Percentiles rank a stretch among this genome's conserved stretches.
Evolutionary conservation across 2,797 vertebrate species (phyloP).

Genomic region (Pogonophryne albipinna): DNA sequence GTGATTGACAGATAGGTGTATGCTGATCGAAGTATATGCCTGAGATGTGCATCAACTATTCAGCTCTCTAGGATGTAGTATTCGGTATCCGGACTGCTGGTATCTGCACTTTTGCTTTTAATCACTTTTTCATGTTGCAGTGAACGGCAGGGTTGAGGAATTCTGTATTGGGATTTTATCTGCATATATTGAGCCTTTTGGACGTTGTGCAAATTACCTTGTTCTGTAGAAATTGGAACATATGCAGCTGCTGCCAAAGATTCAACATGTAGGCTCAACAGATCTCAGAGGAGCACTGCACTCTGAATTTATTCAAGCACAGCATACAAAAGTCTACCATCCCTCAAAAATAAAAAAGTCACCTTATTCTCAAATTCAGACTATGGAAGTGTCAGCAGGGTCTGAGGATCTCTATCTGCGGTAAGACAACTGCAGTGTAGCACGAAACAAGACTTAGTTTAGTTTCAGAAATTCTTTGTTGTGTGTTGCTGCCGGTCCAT

Average conservation of each 20-base stretch:
- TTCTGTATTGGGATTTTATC: constrained; percentile 18
- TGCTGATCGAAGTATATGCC: not conserved
- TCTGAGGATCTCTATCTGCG: constrained; percentile 21
- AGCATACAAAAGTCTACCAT: constrained; percentile 40
- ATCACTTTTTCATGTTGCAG: constrained; percentile 39
- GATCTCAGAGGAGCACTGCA: constrained; percentile 25
- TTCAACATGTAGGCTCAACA: constrained; percentile 4
- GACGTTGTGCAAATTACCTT: constrained; percentile 39
- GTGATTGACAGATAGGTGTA: not conserved
- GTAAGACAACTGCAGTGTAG: constrained; percentile 14
- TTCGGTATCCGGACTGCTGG: constrained; percentile 27
- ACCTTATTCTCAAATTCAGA: constrained; percentile 19
- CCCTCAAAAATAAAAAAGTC: constrained; percentile 29
- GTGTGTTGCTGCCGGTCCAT: too few relatives aligned
- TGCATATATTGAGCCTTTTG: constrained; percentile 26
- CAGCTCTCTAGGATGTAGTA: constrained; percentile 20
- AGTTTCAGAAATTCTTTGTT: too few relatives aligned
- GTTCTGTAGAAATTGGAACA: constrained; percentile 36
- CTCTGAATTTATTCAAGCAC: constrained; percentile 36
- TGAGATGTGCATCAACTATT: constrained; percentile 2
- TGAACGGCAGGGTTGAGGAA: constrained; percentile 31
- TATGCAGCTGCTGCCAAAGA: constrained; percentile 30
- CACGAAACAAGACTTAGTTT: not conserved
- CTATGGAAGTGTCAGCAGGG: constrained; percentile 1
- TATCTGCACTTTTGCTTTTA: constrained; percentile 32